Percentiles rank a stretch among this genome's conserved stretches.
phyloP scores from a whole-genome alignment of 2,113 vertebrate species.

The Recurvirostra avosetta region DNA sequence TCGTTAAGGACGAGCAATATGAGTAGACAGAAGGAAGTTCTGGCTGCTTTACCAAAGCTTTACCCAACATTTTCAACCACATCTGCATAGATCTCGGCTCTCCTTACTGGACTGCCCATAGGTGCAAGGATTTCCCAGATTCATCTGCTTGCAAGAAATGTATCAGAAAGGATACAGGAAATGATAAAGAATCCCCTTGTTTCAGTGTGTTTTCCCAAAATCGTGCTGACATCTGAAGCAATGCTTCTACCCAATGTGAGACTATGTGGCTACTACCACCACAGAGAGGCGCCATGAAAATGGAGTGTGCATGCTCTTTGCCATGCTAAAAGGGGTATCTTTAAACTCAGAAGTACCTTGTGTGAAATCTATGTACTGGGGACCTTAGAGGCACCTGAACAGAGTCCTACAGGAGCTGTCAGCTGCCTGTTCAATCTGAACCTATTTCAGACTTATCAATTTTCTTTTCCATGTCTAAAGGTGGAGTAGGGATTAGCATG shows the following conservation, averaged over 20 bases:
- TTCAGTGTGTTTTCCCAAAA: neutral
- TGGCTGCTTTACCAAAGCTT: neutral
- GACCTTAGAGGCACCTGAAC: neutral
- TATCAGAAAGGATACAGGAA: neutral
- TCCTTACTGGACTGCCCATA: neutral
- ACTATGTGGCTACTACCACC: too few species aligned
- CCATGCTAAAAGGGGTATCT: neutral
- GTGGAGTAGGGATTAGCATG: neutral
- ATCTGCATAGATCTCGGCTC: neutral
- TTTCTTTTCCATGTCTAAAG: neutral
- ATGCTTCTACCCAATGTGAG: neutral
- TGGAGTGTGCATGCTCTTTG: neutral
- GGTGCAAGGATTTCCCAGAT: neutral
- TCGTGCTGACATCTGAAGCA: neutral
- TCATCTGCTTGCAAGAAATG: neutral
- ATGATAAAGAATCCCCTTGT: neutral
- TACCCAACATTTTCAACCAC: neutral
- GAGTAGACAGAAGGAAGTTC: neutral
- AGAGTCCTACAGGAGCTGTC: neutral
- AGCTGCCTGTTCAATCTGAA: neutral
- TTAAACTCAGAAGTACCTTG: neutral
- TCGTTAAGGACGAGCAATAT: rapidly evolving
- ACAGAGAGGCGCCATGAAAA: neutral
- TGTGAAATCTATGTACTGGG: neutral
- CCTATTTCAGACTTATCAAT: neutral